Conservation (phyloP, 2,888 invertebrate species). For the Atrina japonica region DNA sequence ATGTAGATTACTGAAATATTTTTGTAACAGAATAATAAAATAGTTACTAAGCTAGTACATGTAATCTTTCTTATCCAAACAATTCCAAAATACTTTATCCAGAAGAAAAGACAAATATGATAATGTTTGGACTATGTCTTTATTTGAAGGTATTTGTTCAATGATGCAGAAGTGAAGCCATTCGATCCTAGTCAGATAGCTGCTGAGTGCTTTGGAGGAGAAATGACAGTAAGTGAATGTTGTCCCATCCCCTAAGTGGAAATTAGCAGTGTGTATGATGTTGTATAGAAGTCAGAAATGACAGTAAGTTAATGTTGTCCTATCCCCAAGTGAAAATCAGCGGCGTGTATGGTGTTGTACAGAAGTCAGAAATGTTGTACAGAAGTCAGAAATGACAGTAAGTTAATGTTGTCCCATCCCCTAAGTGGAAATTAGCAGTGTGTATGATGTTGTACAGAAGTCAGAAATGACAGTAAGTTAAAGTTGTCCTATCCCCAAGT, state of each 20-base stretch:
- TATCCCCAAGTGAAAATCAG: not conserved
- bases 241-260: not conserved
- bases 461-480: not conserved
- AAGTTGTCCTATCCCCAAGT: not conserved
- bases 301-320: not conserved
- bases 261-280: too few relatives aligned
- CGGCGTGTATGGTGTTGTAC: too few relatives aligned
- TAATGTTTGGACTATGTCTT: not conserved
- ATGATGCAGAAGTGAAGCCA: conserved; percentile 85
- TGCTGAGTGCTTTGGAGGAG: conserved; percentile 97
- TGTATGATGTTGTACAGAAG: not conserved
- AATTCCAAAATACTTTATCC: too few relatives aligned
- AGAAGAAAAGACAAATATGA: too few relatives aligned
- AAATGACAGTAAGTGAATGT: conserved; percentile 89
- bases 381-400: conserved; percentile 97
- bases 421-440: not conserved
- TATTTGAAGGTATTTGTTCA: conserved; percentile 78
- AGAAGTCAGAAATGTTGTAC: too few relatives aligned
- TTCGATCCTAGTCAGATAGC: conserved; percentile 97
- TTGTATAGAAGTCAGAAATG: not conserved
- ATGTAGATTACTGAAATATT: conserved; percentile 1
- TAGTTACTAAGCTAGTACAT: too few relatives aligned
- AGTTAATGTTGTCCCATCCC: conserved; percentile 61
- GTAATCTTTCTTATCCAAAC: too few relatives aligned
- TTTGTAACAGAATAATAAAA: too few relatives aligned